Base-by-base conservation (phyloP, 30 jellyfish, hydroid and myxozoan species). In the Hydra vulgaris region DNA sequence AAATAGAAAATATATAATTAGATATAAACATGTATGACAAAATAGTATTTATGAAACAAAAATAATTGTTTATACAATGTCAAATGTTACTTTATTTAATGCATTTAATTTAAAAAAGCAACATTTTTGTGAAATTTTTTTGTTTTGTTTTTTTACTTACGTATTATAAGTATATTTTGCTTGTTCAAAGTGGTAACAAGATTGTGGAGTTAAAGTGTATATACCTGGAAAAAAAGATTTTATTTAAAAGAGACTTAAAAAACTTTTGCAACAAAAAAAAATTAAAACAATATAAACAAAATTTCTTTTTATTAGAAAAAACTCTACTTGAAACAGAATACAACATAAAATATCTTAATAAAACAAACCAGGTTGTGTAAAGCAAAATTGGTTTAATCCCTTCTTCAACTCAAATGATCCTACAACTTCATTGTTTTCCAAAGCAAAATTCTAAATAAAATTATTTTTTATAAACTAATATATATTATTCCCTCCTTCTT, bases 301-400 rank as follows among this genome's bases (percentile, higher is more conserved):
- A n/a, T n/a, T n/a, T n/a, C n/a, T n/a, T n/a, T n/a, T n/a, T n/a
- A n/a, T n/a, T n/a, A 40, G 61, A 40, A 40, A 40, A 40, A 40
- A 40, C 61, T 40, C 12, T 40, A 40, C 61, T 40, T 3, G 8
- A 40, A 40, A 12, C 61, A 40, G 12, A 40, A 40, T 3, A 3
- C 5, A 40, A 68, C 4, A 68, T 20, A 68, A n/a, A 68, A 68
- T 23, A 15, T 7, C 16, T 68, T 68, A 1, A 68, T 4, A 3
- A 8, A n/a, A 68, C 75, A 27, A 77, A 90, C 99, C 99, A 18
- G 99, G 93, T 56, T 87, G 88, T 53, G 85, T 92, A 23, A 92
- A 73, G 66, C 99, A 92, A 72, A 92, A 92, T 73, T 92, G 95
- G 86, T 92, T 92, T 68, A 83, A 77, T 23, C 99, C 99, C 86